Evolutionary conservation across 1,140 invertebrate genomes (phyloP), one percentile per base, ranked within the genome.

Genomic region (Oryctes rhinoceros): DNA sequence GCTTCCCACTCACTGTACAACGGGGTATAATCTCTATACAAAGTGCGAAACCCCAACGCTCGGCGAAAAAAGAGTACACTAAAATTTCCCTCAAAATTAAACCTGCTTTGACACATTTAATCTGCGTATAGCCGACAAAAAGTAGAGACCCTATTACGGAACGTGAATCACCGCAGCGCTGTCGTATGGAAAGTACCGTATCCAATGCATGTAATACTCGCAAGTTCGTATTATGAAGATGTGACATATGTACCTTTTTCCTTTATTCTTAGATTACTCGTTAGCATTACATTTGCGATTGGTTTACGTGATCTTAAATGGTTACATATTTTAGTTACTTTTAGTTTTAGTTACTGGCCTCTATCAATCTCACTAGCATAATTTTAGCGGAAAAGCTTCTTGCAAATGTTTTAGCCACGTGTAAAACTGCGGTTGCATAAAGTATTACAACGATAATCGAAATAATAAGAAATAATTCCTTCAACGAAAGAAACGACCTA

Each of bases 61-160:
- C 35, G 11, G 20, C 65, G 39, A 67, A 71, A 71, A 82, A 85
- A 86, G 85, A 85, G 84, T 85, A 82, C 84, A 82, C 84, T 85
- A 85, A 85, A 85, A 86, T 85, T 85, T 85, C 84, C 82, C 85
- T 86, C 84, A 82, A 86, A 86, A 86, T 86, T 86, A 85, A 86
- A 86, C 84, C 84, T 83, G 83, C 84, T 86, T 85, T 85, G 83
- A 82, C 83, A 83, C 83, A 81, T 84, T 83, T 84, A 84, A 84
- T 84, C 83, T 84, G 62, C 67, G 71, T 62, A 49, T 49, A 47
- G 75, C 75, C 37, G 75, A 76, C 37, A 76, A 76, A 76, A 76
- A 76, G 75, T 76, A 49, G 47, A 47, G 75, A 48, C 37, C 75
- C 37, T 76, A 49, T 76, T 76, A 71, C 65, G 35, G 65, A 71